phyloP scores from a whole-genome alignment of 1,140 invertebrate species.

The Rhagoletis pomonella region DNA sequence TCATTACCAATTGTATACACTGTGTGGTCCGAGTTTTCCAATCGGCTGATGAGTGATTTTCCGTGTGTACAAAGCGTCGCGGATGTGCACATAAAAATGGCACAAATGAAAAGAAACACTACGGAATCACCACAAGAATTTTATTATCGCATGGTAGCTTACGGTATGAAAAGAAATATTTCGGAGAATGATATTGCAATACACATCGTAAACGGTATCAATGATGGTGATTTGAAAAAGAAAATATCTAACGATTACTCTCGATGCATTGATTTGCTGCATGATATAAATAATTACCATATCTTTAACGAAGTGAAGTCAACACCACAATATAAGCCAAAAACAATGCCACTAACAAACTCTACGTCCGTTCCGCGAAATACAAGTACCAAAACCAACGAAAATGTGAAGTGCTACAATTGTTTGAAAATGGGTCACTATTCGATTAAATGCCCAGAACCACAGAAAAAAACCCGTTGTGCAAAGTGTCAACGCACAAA shows the following conservation, averaged over 20 bases:
- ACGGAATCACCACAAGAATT: no score
- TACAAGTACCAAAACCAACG: not conserved
- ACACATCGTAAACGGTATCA: not conserved
- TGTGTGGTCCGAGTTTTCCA: no score
- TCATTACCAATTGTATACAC: no score
- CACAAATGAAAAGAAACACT: no score
- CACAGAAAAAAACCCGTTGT: not conserved
- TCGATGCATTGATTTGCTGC: not conserved
- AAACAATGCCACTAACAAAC: conserved; percentile 51
- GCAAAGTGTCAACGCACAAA: not conserved
- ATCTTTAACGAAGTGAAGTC: not conserved
- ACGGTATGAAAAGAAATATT: not conserved
- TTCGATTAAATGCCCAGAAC: conserved; percentile 19
- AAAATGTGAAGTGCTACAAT: conserved; percentile 21
- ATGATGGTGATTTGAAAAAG: not conserved
- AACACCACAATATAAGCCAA: conserved; percentile 54
- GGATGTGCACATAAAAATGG: no score
- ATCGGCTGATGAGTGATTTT: no score
- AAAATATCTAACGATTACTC: not conserved
- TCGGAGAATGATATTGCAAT: not conserved
- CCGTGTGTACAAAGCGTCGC: no score
- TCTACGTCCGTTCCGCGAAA: conserved; percentile 16
- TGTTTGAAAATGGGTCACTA: conserved; percentile 1
- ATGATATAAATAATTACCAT: not conserved
- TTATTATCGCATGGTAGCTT: not conserved